These are phyloP conservation scores for Diachasmimorpha longicaudata DNA, from an alignment of 1,140 invertebrate species.

Conservation along the genomic window DNA sequence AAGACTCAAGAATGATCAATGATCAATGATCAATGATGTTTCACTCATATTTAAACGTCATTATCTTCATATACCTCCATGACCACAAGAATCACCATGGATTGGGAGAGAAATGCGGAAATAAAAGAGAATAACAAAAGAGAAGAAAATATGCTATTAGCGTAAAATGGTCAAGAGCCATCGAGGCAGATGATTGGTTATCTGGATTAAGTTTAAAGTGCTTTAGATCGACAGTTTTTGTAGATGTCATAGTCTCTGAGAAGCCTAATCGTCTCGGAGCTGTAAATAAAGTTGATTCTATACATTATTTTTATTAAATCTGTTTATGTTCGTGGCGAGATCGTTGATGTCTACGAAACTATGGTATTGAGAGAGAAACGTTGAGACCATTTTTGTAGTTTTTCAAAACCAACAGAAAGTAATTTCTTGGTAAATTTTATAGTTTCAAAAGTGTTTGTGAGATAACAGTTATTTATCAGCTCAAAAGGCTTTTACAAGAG, in stretches of 20 bases:
- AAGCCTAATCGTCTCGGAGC: neutral
- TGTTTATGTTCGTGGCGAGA: neutral
- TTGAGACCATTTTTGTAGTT: neutral
- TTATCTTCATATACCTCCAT: neutral
- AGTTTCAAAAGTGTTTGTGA: neutral
- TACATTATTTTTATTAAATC: neutral
- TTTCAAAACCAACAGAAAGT: neutral
- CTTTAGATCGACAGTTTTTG: neutral
- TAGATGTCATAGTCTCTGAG: neutral
- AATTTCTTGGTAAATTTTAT: neutral
- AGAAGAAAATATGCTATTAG: neutral
- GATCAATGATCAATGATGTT: neutral
- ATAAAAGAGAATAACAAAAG: neutral
- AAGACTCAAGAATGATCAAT: neutral
- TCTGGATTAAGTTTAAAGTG: neutral
- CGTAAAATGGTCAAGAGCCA: neutral
- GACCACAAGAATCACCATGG: neutral
- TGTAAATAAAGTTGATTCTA: neutral
- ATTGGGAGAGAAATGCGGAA: neutral
- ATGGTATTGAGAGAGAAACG: neutral
- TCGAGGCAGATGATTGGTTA: neutral
- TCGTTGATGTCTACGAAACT: neutral
- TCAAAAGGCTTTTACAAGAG: too few relatives aligned
- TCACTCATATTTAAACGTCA: neutral
- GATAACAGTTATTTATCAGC: neutral